phyloP scores from a whole-genome alignment of 2,888 invertebrate genomes.

The Nomada ferruginata region DNA sequence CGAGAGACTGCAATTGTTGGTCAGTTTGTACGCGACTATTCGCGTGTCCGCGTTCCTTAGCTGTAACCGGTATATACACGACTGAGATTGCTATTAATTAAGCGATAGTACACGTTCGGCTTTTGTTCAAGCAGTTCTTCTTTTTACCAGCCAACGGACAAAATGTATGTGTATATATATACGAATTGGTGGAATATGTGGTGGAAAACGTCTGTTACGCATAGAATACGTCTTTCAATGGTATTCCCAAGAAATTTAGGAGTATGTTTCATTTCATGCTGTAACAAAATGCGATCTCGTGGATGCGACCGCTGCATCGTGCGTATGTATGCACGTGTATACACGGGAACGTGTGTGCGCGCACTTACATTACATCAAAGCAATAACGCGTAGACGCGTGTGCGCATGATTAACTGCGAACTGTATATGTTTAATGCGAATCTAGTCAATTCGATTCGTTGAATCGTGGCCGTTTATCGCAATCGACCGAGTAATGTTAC shows the following conservation, averaged over 20 bases:
- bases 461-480: constrained; percentile 56
- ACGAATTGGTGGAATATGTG: constrained; percentile 21
- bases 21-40: constrained; percentile 31
- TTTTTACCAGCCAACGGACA: constrained; percentile 18
- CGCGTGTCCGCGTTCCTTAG: constrained; percentile 16
- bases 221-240: not conserved
- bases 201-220: not conserved
- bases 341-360: not conserved
- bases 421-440: constrained; percentile 59
- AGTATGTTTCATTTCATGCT: constrained; percentile 24
- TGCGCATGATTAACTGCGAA: constrained; percentile 48
- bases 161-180: constrained; percentile 1
- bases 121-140: constrained; percentile 24
- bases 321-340: not conserved
- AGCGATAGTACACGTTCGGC: not conserved
- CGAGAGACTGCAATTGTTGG: constrained; percentile 19
- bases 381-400: constrained; percentile 53
- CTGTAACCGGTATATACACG: constrained; percentile 2
- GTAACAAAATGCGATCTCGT: constrained; percentile 23
- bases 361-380: constrained; percentile 45
- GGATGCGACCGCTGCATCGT: constrained; percentile 2
- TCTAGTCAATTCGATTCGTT: constrained; percentile 67
- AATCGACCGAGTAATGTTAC: constrained; percentile 46
- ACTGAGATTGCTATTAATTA: constrained; percentile 27
- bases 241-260: constrained; percentile 3